Evolutionary conservation across 2,113 vertebrate species (phyloP), one percentile per base, ranked within the genome.

Genomic region (Todiramphus saurophagus): DNA sequence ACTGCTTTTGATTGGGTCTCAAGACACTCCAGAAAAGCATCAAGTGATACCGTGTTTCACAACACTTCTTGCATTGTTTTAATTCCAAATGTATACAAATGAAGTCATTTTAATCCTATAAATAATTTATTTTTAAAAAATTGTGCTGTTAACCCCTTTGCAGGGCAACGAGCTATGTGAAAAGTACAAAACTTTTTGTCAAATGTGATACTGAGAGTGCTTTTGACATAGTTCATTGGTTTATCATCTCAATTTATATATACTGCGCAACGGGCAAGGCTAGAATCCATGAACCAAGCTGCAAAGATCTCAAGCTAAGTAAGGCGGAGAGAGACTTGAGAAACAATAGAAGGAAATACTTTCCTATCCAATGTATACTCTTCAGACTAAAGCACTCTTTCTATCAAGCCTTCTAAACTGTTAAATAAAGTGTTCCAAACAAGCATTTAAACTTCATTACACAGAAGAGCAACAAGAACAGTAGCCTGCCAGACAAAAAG

Each of bases 371-470:
- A 98, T 98, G 98, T 97, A 97, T 98, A 98, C 98, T 99, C 98
- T 98, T 98, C 98, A 98, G 97, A 97, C 98, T 98, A 99, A 99
- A 98, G 98, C 98, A 98, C 98, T 99, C 98, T 98, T 98, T 97
- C 98, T 99, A 98, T 98, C 97, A 98, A 99, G 98, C 98, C 98
- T 98, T 98, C 98, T 99, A 98, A 98, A 98, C 98, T 99, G 98
- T 98, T 99, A 98, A 99, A 99, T 99, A 98, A 99, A 98, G 98
- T 99, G 98, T 98, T 98, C 98, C 98, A 98, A 98, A 98, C 98
- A 98, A 98, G 98, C 98, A 98, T 98, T 98, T 98, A 98, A 98
- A 98, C 98, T 98, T 98, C 98, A 98, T 98, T 98, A 98, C 98
- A 98, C 98, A 98, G 98, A 98, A 98, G 98, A 98, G 98, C 98